Evolutionary conservation across 2,797 vertebrate genomes (phyloP).

Genomic region (Trematomus bernacchii): DNA sequence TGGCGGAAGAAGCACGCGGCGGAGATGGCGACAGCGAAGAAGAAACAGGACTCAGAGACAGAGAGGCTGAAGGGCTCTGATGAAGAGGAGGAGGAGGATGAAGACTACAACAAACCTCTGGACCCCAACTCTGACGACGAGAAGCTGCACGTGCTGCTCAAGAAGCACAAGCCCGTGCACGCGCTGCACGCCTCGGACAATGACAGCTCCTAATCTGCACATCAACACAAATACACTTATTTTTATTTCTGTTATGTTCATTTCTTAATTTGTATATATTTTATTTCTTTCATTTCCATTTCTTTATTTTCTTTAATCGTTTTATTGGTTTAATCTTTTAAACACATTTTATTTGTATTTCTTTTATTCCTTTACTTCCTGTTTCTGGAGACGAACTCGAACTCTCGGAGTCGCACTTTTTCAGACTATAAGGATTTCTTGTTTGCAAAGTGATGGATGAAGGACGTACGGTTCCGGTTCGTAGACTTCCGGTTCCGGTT

Average conservation of each 20-base stretch:
- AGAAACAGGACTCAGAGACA: conserved; percentile 93
- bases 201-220: not conserved
- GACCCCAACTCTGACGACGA: conserved; percentile 98
- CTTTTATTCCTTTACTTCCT: too few relatives aligned
- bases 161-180: conserved; percentile 93
- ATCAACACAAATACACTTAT: too few relatives aligned
- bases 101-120: conserved; percentile 96
- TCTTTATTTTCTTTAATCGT: too few relatives aligned
- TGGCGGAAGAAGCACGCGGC: conserved; percentile 98
- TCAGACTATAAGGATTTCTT: conserved; percentile 19
- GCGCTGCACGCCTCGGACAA: conserved; percentile 74
- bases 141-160: conserved; percentile 95
- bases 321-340: too few relatives aligned
- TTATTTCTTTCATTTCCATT: too few relatives aligned
- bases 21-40: conserved; percentile 98
- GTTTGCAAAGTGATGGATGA: conserved; percentile 60
- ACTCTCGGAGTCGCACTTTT: conserved; percentile 31
- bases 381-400: conserved; percentile 4
- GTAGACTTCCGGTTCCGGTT: too few relatives aligned
- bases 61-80: conserved; percentile 95
- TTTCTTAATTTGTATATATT: too few relatives aligned
- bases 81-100: conserved; percentile 95
- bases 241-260: too few relatives aligned
- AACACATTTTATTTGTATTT: too few relatives aligned
- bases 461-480: conserved; percentile 39